A percentile compares a stretch with the other conserved stretches of the same genome.
phyloP scores from a whole-genome alignment of 2,113 vertebrate genomes.

The Megaceryle maxima region DNA sequence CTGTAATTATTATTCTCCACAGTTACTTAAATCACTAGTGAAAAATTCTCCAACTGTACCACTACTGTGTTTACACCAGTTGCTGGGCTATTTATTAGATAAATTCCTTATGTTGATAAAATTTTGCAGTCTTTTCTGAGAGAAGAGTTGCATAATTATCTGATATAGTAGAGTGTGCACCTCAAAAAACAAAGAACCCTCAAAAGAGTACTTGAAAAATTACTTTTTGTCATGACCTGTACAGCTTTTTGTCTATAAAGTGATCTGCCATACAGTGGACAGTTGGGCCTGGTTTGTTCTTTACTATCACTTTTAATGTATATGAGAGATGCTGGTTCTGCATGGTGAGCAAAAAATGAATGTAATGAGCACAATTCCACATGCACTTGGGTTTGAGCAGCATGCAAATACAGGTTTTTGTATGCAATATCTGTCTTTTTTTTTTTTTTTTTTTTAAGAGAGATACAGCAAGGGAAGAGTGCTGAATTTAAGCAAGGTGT shows the following conservation, averaged over 20 bases:
- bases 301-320: not conserved
- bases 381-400: not conserved
- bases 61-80: not conserved
- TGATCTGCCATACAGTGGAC: not conserved
- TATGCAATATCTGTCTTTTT: not conserved
- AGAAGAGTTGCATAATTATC: not conserved
- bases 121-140: not conserved
- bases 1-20: not conserved
- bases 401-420: not conserved
- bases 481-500: not conserved
- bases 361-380: not conserved
- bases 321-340: not conserved
- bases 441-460: too few species aligned
- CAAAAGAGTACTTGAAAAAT: not conserved
- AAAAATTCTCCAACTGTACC: not conserved
- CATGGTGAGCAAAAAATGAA: not conserved
- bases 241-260: not conserved
- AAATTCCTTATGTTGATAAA: not conserved
- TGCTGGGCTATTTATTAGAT: not conserved
- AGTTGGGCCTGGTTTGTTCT: accelerated
- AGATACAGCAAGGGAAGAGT: not conserved
- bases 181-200: not conserved
- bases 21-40: not conserved
- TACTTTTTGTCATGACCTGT: not conserved
- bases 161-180: not conserved